Base-by-base conservation (phyloP, 2,888 invertebrate species). In the Dryadula phaetusa region DNA sequence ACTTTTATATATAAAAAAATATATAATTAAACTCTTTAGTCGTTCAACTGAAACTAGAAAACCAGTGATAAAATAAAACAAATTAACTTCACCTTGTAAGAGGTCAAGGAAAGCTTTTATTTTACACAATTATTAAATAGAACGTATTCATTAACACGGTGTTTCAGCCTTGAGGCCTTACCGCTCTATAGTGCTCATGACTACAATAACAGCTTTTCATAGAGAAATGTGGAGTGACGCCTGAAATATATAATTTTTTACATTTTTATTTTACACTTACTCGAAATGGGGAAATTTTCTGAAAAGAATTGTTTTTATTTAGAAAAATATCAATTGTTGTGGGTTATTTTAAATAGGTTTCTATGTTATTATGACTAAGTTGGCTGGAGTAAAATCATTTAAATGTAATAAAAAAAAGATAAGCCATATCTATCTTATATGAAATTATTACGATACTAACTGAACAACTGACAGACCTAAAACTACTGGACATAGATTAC, bases 121-220 rank as follows among this genome's bases (percentile, higher is more conserved):
- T 40, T 56, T 40, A 25, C 10, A 56, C 56, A 56, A 56, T 40
- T 56, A 56, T 25, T 37, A 54, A 54, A 12, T 37, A 56, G 40
- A 52, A 40, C 40, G 37, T 56, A 40, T 40, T 56, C 56, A 56
- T 56, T 56, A 56, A 25, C 40, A 40, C 25, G 16, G 34, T 20
- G 40, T 25, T 56, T 56, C 56, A 56, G 56, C 56, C 56, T 56
- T 56, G 56, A n/a, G 22, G 10, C n/a, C 40, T 25, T n/a, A n/a
- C 37, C 22, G 22, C 37, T 56, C 56, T 56, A 56, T 22, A 56
- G 25, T 56, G 12, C 56, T 40, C 16, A 10, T 25, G 14, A 40
- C 22, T 56, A 56, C 56, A 56, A 56, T 40, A 40, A n/a, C 40
- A 40, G 56, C 40, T 56, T 56, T 56, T 56, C 56, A 40, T n/a